Base-by-base conservation (phyloP, 2,797 vertebrate genomes). In the Muraenolepis orangiensis region DNA sequence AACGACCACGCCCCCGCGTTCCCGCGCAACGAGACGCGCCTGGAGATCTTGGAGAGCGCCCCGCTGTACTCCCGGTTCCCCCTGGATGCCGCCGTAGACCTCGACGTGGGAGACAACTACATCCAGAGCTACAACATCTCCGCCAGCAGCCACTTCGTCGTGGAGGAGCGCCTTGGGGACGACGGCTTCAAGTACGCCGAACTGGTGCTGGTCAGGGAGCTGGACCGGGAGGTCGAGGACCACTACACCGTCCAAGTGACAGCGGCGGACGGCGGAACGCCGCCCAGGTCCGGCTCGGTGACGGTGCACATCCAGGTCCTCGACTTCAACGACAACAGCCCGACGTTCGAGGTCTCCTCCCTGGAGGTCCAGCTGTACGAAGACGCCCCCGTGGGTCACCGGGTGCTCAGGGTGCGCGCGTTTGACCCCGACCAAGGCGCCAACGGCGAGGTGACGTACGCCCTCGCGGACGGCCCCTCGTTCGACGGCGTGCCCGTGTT, bases 261-360 rank as follows among this genome's bases (percentile, higher is more conserved):
- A 0, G 94, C 94, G 0, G 81, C 84, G 0, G 94, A 95, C 36
- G 94, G 93, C 6, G 94, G 94, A 2, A 71, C 1, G 16, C 92
- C 91, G 1, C 78, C 89, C 0, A 92, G 85, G 74, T 92, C 90
- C 0, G 92, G 93, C 0, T 90, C 88, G 0, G 88, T 92, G 77
- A 85, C 82, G 0, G 86, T 95, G 0, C 34, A 85, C 2, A 77
- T 95, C 72, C 90, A 81, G 77, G 93, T 95, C 34, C 46, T 94
- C 79, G 94, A 95, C 79, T 93, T 87, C 6, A 95, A 95, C 36
- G 94, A 95, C 83, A 95, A 95, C 90, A 94, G 93, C 66, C 94
- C 94, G 11, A 89, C 87, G 0, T 95, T 95, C 75, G 93, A 94
- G 3, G 91, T 91, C 83, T 83, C 77, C 80, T 77, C 87, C 0